phyloP scores from a whole-genome alignment of 1,140 invertebrate species.

The Trachymyrmex septentrionalis region DNA sequence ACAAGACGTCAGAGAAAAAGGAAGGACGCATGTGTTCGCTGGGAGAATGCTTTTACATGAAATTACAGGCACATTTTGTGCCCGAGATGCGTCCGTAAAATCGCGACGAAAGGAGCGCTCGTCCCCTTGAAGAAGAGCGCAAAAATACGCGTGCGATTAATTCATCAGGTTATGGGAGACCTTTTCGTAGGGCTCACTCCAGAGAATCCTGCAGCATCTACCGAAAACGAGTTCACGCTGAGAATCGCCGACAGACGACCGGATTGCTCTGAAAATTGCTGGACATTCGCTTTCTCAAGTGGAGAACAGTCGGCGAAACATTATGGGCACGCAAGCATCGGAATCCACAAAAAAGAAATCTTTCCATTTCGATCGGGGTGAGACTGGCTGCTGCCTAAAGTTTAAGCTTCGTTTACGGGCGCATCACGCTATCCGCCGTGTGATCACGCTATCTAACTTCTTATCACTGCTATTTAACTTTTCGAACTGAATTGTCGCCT shows the following conservation, averaged over 20 bases:
- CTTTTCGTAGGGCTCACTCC: constrained; percentile 5
- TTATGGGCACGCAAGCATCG: constrained; percentile 72
- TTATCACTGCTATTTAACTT: constrained; percentile 44
- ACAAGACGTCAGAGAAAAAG: constrained; percentile 62
- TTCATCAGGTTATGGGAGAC: constrained; percentile 73
- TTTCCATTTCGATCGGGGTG: constrained; percentile 32
- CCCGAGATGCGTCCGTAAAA: constrained; percentile 66
- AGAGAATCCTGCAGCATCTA: constrained; percentile 16
- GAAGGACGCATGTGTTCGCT: constrained; percentile 21
- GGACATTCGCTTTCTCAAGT: constrained; percentile 33
- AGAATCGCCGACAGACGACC: constrained; percentile 62
- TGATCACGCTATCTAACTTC: constrained; percentile 43
- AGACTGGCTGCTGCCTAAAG: constrained; percentile 16
- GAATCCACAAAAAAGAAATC: constrained; percentile 69
- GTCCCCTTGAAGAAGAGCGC: constrained; percentile 42
- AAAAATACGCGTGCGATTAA: constrained; percentile 70
- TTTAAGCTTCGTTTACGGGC: constrained; percentile 62
- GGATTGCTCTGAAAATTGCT: constrained; percentile 56
- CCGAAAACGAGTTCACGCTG: constrained; percentile 72
- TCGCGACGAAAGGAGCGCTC: constrained; percentile 31
- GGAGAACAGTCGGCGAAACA: constrained; percentile 63
- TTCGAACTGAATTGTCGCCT: constrained; percentile 54
- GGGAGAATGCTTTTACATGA: constrained; percentile 46
- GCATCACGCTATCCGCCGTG: constrained; percentile 57
- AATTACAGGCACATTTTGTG: constrained; percentile 61